Evolutionary conservation across 2,888 invertebrate species (phyloP).

Genomic region (Megalurothrips usitatus): DNA sequence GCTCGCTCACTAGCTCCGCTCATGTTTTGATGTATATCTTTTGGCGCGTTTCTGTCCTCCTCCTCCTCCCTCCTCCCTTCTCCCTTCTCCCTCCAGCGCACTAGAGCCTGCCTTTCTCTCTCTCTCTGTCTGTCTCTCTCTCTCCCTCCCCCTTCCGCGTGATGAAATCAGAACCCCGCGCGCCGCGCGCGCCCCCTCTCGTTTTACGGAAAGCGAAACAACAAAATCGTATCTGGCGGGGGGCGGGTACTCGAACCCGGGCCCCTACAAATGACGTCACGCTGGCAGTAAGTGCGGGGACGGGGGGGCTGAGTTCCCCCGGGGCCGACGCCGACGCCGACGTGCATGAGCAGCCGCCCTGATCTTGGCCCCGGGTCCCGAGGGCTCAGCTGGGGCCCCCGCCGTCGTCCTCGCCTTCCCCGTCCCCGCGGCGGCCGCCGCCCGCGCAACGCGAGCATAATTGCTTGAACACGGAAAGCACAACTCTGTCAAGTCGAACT

Average conservation of each 20-base stretch:
- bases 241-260: too few relatives aligned
- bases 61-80: not conserved
- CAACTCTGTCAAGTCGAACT: not conserved
- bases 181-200: not conserved
- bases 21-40: constrained; percentile 23
- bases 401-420: too few relatives aligned
- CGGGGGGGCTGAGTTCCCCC: too few relatives aligned
- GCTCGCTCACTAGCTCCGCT: not conserved
- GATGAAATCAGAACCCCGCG: not conserved
- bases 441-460: too few relatives aligned
- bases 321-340: too few relatives aligned
- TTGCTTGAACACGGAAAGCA: not conserved
- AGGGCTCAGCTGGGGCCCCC: too few relatives aligned
- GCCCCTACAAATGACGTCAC: too few relatives aligned
- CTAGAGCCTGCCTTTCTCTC: not conserved
- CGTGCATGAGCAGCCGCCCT: too few relatives aligned
- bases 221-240: too few relatives aligned
- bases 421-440: too few relatives aligned
- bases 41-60: not conserved
- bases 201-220: not conserved
- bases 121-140: not conserved
- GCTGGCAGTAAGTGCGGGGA: too few relatives aligned
- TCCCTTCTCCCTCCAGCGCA: not conserved
- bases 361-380: not conserved
- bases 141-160: not conserved